Percentiles rank a stretch among this genome's conserved stretches.
These are phyloP conservation scores for Sicus ferrugineus DNA, from an alignment of 2,888 invertebrate genomes.

Conservation along the genomic window DNA sequence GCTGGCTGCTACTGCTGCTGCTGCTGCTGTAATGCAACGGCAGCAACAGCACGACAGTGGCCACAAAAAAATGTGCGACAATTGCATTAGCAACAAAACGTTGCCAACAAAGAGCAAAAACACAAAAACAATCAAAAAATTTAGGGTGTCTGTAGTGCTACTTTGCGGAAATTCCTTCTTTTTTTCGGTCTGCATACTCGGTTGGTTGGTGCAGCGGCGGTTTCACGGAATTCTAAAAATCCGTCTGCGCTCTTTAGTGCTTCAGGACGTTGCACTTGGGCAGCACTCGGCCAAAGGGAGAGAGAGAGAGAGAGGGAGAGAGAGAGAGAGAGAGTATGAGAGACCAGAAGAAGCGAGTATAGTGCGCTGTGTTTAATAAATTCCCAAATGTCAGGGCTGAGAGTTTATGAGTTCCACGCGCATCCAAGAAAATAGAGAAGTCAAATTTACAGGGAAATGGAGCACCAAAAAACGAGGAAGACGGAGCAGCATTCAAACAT, in stretches of 20 bases:
- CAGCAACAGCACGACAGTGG: constrained; percentile 12
- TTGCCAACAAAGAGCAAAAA: constrained; percentile 10
- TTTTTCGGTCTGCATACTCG: not conserved
- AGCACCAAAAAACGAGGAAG: not conserved
- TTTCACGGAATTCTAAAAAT: not conserved
- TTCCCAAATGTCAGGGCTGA: not conserved
- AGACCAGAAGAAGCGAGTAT: too few relatives aligned
- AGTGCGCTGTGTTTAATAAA: not conserved
- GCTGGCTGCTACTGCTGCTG: constrained; percentile 1
- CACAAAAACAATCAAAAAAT: not conserved
- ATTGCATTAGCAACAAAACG: constrained; percentile 22
- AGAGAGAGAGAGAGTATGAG: not conserved
- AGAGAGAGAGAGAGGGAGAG: not conserved
- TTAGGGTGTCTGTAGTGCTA: not conserved
- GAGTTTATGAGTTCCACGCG: not conserved
- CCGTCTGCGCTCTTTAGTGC: not conserved
- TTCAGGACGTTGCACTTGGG: constrained; percentile 4
- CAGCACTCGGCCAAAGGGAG: not conserved
- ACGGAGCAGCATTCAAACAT: not conserved
- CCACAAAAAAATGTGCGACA: constrained; percentile 19
- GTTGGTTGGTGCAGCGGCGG: not conserved
- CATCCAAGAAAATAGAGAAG: not conserved
- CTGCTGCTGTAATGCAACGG: not conserved
- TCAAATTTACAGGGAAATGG: not conserved
- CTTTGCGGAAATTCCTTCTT: not conserved